Base-by-base conservation (phyloP, 1,140 invertebrate species). In the Pemphigus obesinymphae region DNA sequence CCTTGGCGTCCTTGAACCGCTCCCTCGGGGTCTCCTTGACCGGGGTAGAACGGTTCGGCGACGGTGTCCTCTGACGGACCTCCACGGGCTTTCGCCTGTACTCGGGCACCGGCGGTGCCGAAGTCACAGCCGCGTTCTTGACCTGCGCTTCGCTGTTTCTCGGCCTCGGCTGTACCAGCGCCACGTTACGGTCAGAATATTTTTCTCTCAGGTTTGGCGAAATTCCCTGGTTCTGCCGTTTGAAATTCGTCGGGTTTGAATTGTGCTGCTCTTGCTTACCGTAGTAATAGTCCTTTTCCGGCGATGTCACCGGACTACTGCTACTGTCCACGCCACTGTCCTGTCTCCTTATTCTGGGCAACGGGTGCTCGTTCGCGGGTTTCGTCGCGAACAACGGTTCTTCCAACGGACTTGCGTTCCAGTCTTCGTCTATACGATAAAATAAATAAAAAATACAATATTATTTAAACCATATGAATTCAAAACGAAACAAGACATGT, bases 1-100 rank as follows among this genome's bases (percentile, higher is more conserved):
- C 92, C 86, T 94, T 94, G 55, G 93, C 93, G 84, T 94, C 93
- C 84, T 93, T 92, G 86, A 94, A 94, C 53, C 93, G 89, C 83
- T 94, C 93, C 82, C 92, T 89, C 0, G 93, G 93, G 48, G 91
- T 90, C 4, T 88, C 86, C 70, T 86, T 87, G 29, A 86, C 86
- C 86, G 84, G 48, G 86, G 86, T 53, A 86, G 86, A 17, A 82
- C 85, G 73, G 15, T 45, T 75, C 7, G 89, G 88, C 84, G 88
- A 88, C 6, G 89, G 89, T 3, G 89, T 88, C 76, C 89, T 84
- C 83, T 90, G 89, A 53, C 89, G 85, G 37, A 87, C 84, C 83
- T 89, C 88, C 15, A 88, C 86, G 6, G 86, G 85, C 2, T 81
- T 81, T 40, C 72, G 37, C 17, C 70, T 53, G 37, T 29, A 34